phyloP scores from a whole-genome alignment of 2,113 vertebrate genomes.

The Eurystomus gularis region DNA sequence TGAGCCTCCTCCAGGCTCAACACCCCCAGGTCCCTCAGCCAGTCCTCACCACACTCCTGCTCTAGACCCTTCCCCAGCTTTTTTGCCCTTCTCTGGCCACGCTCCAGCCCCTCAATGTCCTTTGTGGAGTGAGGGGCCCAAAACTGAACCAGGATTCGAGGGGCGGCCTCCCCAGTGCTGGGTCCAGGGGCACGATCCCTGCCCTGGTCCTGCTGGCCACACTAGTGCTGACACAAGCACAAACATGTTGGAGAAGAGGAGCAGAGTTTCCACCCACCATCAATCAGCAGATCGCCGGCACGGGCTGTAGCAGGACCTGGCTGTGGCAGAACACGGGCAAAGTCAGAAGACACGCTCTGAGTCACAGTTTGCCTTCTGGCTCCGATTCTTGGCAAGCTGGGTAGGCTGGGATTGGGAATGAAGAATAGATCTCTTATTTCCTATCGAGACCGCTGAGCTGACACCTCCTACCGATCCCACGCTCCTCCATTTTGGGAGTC shows the following conservation, averaged over 20 bases:
- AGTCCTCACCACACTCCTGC: too few relatives aligned
- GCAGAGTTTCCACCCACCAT: background rate
- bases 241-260: background rate
- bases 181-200: too few relatives aligned
- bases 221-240: too few relatives aligned
- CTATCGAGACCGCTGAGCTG: background rate
- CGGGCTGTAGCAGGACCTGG: fast-evolving
- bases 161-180: too few relatives aligned
- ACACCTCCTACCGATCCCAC: background rate
- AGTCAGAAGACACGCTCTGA: background rate
- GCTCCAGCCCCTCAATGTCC: too few relatives aligned
- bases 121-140: too few relatives aligned
- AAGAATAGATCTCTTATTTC: background rate
- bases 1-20: too few relatives aligned
- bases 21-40: too few relatives aligned
- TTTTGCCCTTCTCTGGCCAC: too few relatives aligned
- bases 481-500: background rate
- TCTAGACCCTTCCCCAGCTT: too few relatives aligned
- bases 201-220: background rate
- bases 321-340: background rate
- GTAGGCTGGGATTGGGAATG: background rate
- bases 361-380: background rate
- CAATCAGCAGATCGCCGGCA: background rate
- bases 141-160: background rate
- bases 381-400: background rate